Base-by-base conservation (phyloP, 2,113 vertebrate species). In the Motacilla tschutschensis region DNA sequence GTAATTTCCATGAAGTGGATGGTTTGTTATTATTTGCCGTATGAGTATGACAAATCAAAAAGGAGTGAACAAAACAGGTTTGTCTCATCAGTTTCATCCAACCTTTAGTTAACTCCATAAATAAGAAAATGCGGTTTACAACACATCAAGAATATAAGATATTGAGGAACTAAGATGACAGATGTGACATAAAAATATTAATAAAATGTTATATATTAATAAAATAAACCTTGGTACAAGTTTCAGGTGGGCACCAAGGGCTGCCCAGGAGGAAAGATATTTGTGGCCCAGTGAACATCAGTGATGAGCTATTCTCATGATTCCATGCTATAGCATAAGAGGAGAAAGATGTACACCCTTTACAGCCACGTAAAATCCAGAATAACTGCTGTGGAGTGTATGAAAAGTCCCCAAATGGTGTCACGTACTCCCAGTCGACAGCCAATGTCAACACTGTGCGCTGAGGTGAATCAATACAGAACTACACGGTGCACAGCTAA, bases 401-500 rank as follows among this genome's bases (percentile, higher is more conserved):
- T 19, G 44, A 21, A 46, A 17, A 21, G 28, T 81, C 36, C 21
- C 53, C 33, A 63, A 26, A 53, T 53, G 22, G 7, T 86, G 40
- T 64, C 40, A 36, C 17, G 22, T 44, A 57, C 20, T 72, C 22
- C 50, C 25, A 44, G 3, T 14, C 2, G 5, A 40, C 17, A 71
- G 29, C 25, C 35, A 54, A 3, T 20, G 25, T 67, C 78, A 79
- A 31, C 46, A n/a, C 1, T 8, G 9, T 43, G 48, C 41, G 24
- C 12, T 33, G 22, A 69, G 25, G 41, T 57, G 10, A 10, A 29
- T 48, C 35, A 79, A 33, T 29, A 55, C 19, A 57, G 38, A 76
- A 14, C 50, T 48, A 10, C 35, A 16, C 0, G 0, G 9, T 17
- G 35, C 29, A 10, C 33, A 77, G 38, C 33, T 64, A 64, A 78